Percentiles rank a stretch among this genome's conserved stretches.
Evolutionary conservation across 2,113 vertebrate genomes (phyloP).

Genomic region (Petrocephalus microphthalmus): DNA sequence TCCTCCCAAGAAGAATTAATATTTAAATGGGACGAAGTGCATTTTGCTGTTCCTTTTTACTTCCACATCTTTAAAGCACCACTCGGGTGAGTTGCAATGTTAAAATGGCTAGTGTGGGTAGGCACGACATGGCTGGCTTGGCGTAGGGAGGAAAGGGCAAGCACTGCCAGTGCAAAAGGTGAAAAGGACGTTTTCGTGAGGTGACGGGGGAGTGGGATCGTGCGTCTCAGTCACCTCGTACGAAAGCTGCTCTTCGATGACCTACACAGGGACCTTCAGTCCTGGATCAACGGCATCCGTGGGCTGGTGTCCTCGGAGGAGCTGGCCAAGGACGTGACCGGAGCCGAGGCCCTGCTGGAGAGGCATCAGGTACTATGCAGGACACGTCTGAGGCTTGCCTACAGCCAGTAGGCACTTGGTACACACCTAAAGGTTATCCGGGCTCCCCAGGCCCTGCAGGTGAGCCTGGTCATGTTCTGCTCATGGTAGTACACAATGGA

Average conservation of each 20-base stretch:
- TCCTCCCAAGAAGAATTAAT: not conserved
- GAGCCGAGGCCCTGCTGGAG: constrained; percentile 90
- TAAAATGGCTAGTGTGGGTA: not conserved
- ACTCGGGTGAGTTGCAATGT: not conserved
- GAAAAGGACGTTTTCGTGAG: not conserved
- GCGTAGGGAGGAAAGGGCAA: not conserved
- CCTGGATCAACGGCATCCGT: constrained; percentile 96
- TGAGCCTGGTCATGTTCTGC: not conserved
- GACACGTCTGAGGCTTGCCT: not conserved
- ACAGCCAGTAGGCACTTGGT: not conserved
- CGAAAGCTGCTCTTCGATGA: constrained; percentile 21
- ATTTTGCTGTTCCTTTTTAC: not conserved
- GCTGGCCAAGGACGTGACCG: constrained; percentile 92
- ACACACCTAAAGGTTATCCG: not conserved
- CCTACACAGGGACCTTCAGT: constrained; percentile 84
- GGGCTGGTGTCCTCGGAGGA: constrained; percentile 97
- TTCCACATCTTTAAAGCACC: not conserved
- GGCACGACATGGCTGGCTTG: not conserved
- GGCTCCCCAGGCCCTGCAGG: not conserved
- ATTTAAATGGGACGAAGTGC: not conserved
- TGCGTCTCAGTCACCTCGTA: not conserved
- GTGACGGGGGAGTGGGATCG: not conserved
- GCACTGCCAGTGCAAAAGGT: not conserved
- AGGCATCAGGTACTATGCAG: constrained; percentile 79
- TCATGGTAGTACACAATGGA: not conserved